Percentiles rank a stretch among this genome's conserved stretches.
phyloP scores from a whole-genome alignment of 2,888 invertebrate genomes.

The Monopis laevigella region DNA sequence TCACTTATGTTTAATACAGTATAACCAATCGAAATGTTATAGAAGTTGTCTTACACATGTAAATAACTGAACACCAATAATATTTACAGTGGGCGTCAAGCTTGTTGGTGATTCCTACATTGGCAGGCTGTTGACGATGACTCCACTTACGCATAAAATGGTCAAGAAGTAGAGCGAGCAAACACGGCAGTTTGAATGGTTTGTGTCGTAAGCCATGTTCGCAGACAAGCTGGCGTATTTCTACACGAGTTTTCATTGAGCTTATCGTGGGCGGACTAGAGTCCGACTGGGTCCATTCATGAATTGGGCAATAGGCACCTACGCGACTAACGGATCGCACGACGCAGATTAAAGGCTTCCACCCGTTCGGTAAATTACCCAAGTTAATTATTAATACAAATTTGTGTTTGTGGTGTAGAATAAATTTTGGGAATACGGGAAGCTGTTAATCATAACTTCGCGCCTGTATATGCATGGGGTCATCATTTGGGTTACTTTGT shows the following conservation, averaged over 20 bases:
- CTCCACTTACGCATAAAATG: constrained; percentile 7
- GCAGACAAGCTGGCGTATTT: constrained; percentile 45
- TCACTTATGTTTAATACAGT: too few relatives aligned
- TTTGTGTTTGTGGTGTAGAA: constrained; percentile 26
- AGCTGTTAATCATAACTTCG: constrained; percentile 14
- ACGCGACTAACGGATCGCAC: constrained; percentile 14
- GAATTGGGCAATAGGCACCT: constrained; percentile 43
- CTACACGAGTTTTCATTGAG: constrained; percentile 53
- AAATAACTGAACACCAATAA: too few relatives aligned
- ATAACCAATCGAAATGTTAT: too few relatives aligned
- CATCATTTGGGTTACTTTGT: too few relatives aligned
- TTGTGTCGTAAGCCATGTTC: constrained; percentile 40
- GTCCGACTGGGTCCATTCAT: constrained; percentile 53
- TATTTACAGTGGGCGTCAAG: constrained; percentile 6
- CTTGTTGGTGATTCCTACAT: background rate
- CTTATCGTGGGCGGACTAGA: constrained; percentile 45
- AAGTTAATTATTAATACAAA: constrained; percentile 54
- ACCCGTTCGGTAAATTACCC: constrained; percentile 31
- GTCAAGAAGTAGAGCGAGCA: constrained; percentile 24
- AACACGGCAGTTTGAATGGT: constrained; percentile 38
- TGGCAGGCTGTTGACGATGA: constrained; percentile 11
- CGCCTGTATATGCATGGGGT: too few relatives aligned
- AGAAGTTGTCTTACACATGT: too few relatives aligned
- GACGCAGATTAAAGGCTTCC: constrained; percentile 11
- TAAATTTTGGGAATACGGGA: constrained; percentile 14